Base-by-base conservation (phyloP, 2,113 vertebrate genomes). In the Tragulus kanchil region DNA sequence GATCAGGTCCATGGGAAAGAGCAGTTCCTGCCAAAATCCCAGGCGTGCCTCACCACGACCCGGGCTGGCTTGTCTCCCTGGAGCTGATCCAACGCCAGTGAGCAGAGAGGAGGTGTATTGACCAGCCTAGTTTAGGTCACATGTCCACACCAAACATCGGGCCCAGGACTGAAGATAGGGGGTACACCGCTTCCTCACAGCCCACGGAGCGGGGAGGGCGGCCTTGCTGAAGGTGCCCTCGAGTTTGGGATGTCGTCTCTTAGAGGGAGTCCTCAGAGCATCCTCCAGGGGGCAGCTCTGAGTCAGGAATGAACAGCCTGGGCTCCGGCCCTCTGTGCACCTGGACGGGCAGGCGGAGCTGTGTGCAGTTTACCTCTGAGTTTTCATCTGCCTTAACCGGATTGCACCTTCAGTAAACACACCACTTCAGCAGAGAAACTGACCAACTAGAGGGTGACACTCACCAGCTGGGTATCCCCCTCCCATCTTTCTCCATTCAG, bases 401-500 rank as follows among this genome's bases (percentile, higher is more conserved):
- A n/a, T 4, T 23, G n/a, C 9, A 16, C 54, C 67, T 71, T 13
- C 12, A 15, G 26, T 15, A 0, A 2, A 17, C 62, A 8, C 64
- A 36, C 69, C 85, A 14, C 21, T 28, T 52, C 25, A 0, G 31
- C 45, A 28, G 36, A 59, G 36, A 48, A n/a, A 28, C 25, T 45
- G 7, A 5, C 6, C 0, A 31, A 1, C 62, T 1, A 16, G 45
- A 23, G 26, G 26, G 28, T 1, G 31, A 56, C 9, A 9, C 0
- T 67, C 26, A 8, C 50, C 48, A 58, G 6, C 36, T 1, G 25
- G 36, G 11, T 3, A 28, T 19, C 48, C 36, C 36, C 1, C 12
- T 52, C 6, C 62, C 10, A 0, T 14, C 21, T 50, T 12, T 17
- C 56, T 45, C 42, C 5, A 8, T 2, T 26, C 8, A 42, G 3